Percentiles rank a stretch among this genome's conserved stretches.
These are phyloP conservation scores for Hypercompe scribonia DNA, from an alignment of 2,888 invertebrate species.

Conservation along the genomic window DNA sequence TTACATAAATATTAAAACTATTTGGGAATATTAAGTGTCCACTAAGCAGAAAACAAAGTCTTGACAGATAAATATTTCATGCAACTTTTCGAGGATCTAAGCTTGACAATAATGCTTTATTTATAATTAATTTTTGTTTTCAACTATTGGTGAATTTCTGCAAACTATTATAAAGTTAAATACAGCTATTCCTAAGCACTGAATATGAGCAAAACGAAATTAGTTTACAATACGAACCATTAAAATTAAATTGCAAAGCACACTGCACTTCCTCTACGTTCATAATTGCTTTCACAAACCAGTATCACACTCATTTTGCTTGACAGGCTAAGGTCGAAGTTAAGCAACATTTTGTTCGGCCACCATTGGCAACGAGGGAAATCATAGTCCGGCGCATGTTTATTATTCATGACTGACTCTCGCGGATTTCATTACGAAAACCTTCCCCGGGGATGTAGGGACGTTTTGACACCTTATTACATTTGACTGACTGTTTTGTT, in stretches of 20 bases:
- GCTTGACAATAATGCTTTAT: too few relatives aligned
- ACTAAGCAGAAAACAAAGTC: too few relatives aligned
- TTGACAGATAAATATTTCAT: too few relatives aligned
- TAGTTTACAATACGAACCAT: slow-evolving; percentile 21
- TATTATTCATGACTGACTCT: slow-evolving; percentile 70
- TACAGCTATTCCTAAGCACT: not conserved
- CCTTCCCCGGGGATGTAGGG: slow-evolving; percentile 31
- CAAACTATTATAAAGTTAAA: not conserved
- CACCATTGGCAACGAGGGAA: slow-evolving; percentile 69
- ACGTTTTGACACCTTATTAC: slow-evolving; percentile 54
- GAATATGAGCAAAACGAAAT: not conserved
- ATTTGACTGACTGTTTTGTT: slow-evolving; percentile 47
- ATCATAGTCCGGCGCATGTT: slow-evolving; percentile 64
- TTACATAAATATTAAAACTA: too few relatives aligned
- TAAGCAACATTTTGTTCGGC: slow-evolving; percentile 47
- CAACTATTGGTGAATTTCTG: not conserved
- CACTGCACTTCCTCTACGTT: slow-evolving; percentile 28
- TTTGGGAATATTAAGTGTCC: too few relatives aligned
- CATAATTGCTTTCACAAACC: slow-evolving; percentile 44
- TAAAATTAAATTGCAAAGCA: slow-evolving; percentile 20
- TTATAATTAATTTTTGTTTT: not conserved
- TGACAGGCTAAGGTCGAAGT: slow-evolving; percentile 49
- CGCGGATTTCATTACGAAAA: slow-evolving; percentile 62
- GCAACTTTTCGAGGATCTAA: not conserved
- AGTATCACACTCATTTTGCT: slow-evolving; percentile 45